Evolutionary conservation across 1,140 invertebrate species (phyloP), one percentile per base, ranked within the genome.

Genomic region (Panonychus citri): DNA sequence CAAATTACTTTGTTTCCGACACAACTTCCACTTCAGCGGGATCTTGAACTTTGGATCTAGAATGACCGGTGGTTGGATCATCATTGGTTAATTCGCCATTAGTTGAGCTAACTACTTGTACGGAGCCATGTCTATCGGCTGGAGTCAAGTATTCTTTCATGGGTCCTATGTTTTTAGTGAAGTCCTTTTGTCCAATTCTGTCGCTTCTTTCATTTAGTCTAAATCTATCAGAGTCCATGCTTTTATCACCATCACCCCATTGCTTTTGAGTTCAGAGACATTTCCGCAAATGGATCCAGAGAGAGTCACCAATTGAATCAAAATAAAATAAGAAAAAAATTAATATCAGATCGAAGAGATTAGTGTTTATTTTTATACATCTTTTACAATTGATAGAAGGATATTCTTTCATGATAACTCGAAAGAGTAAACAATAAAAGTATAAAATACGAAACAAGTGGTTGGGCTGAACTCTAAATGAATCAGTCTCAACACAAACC

Each of bases 81-180:
- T 94, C 90, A 62, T 83, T 81, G 53, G 83, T 86, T 64, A 94
- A 71, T 75, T 94, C 90, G 62, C 89, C 89, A 73, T 94, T 94
- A 56, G 88, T 93, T 60, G 89, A 94, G 70, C 85, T 91, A 62
- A 95, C 87, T 75, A 96, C 89, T 85, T 94, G 76, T 10, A 76
- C 72, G 52, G 65, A 73, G 60, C 63, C 62, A 51, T 60, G 57
- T 27, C 61, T 52, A 59, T 63, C 60, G 55, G 58, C 59, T 25
- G 62, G 49, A 4, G 21, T 50, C 19, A 60, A 50, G 52, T 50
- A 28, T 39, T 17, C 52, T 24, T 55, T 55, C 17, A 58, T 27
- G 13, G 54, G 46, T 51, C 54, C 30, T 34, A 34, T 34, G 12
- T 34, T 34, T 34, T 34, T 34, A 34, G 54, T 7, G 50, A 40